These are phyloP conservation scores for Platichthys flesus DNA, from an alignment of 2,113 vertebrate genomes.

Conservation along the genomic window DNA sequence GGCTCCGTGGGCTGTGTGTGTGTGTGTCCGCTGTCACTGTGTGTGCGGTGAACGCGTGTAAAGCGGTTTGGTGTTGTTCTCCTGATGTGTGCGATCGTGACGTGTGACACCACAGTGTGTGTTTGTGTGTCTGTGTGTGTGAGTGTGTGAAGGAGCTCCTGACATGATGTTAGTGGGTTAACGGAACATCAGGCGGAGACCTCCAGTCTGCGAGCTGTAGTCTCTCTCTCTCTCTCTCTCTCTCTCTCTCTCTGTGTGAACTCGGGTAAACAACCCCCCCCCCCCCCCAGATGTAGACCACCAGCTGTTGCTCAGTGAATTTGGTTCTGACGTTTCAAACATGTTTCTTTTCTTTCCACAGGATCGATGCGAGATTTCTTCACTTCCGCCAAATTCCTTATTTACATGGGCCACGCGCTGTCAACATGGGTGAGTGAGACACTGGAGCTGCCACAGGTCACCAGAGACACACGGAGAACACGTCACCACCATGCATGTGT, in stretches of 20 bases:
- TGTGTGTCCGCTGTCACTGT: too few relatives aligned
- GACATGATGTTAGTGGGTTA: too few relatives aligned
- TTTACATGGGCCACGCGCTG: constrained; percentile 93
- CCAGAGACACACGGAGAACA: not conserved
- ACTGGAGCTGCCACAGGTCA: not conserved
- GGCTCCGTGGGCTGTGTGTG: too few relatives aligned
- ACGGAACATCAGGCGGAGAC: too few relatives aligned
- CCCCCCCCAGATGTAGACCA: not conserved
- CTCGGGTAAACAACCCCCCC: not conserved
- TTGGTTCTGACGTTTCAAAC: not conserved
- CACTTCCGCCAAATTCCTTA: constrained; percentile 93
- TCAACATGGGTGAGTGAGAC: constrained; percentile 94
- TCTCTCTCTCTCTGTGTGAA: not conserved
- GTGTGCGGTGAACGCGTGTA: too few relatives aligned
- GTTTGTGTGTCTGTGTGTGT: too few relatives aligned
- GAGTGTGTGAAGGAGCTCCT: too few relatives aligned
- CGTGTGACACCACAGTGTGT: too few relatives aligned
- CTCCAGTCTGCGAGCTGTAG: too few relatives aligned
- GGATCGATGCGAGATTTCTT: constrained; percentile 86
- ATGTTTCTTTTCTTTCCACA: constrained; percentile 58
- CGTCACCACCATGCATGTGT: not conserved
- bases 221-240: not conserved
- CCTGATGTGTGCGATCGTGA: too few relatives aligned
- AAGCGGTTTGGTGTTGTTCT: too few relatives aligned
- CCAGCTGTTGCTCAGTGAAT: not conserved